Conservation (phyloP, 1,140 invertebrate genomes). For the Mya arenaria region DNA sequence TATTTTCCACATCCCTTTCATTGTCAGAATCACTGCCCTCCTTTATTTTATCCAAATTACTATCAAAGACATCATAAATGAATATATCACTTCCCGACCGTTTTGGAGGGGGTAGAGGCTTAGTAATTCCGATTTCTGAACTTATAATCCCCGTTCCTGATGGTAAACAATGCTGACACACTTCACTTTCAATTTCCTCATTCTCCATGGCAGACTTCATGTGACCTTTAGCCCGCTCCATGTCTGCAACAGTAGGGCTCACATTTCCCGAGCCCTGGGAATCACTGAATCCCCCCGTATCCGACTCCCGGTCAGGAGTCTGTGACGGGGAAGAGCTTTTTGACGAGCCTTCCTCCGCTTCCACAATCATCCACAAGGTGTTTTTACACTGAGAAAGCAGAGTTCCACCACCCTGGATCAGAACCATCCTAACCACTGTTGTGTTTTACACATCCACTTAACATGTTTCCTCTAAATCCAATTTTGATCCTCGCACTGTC, state of each 20-base stretch:
- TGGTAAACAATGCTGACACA: neutral
- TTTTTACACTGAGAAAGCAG: slow-evolving; percentile 50
- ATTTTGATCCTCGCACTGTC: neutral
- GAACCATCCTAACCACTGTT: slow-evolving; percentile 46
- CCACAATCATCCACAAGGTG: slow-evolving; percentile 47
- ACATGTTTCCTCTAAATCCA: neutral
- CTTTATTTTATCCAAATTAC: neutral
- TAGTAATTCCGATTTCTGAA: neutral
- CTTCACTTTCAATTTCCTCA: slow-evolving; percentile 1
- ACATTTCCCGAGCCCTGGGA: neutral
- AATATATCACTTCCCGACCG: neutral
- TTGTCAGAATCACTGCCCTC: neutral
- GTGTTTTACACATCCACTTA: no score
- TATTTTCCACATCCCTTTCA: neutral
- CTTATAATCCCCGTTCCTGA: no score
- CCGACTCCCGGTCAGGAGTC: neutral
- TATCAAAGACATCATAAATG: neutral
- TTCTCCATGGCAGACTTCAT: neutral
- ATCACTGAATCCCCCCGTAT: neutral
- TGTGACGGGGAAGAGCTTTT: slow-evolving; percentile 22
- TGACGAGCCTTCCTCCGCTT: slow-evolving; percentile 45
- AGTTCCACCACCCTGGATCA: slow-evolving; percentile 50
- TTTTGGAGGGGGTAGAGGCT: neutral
- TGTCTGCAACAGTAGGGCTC: neutral
- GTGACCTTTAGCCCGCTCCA: neutral